phyloP scores from a whole-genome alignment of 1,140 invertebrate species.

The Arion vulgaris region DNA sequence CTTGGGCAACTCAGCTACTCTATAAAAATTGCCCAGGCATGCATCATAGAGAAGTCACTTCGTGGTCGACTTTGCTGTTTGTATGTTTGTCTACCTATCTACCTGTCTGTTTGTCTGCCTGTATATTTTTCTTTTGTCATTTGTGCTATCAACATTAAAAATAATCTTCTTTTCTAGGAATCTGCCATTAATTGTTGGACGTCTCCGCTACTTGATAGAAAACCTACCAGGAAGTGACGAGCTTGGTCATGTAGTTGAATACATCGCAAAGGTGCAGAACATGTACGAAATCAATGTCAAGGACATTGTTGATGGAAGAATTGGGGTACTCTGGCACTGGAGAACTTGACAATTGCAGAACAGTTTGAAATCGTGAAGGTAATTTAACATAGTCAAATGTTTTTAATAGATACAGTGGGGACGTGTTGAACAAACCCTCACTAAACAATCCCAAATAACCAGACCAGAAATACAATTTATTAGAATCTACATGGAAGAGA shows the following conservation, averaged over 20 bases:
- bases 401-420: neutral
- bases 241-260: neutral
- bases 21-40: too few species aligned
- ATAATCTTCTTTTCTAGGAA: neutral
- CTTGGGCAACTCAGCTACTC: too few species aligned
- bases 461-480: too few species aligned
- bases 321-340: neutral
- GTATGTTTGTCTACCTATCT: neutral
- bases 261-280: constrained; percentile 14
- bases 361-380: constrained; percentile 24
- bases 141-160: neutral
- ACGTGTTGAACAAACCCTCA: too few species aligned
- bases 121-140: neutral
- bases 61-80: too few species aligned
- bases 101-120: neutral
- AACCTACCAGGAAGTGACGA: neutral
- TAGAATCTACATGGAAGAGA: too few species aligned
- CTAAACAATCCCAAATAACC: too few species aligned
- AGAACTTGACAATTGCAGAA: neutral
- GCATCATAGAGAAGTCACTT: too few species aligned
- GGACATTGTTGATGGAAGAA: constrained; percentile 20
- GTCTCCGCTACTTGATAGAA: constrained; percentile 15
- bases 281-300: neutral
- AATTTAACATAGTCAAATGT: too few species aligned
- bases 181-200: neutral